Evolutionary conservation across 2,797 vertebrate genomes (phyloP).

Genomic region (Anguilla anguilla): DNA sequence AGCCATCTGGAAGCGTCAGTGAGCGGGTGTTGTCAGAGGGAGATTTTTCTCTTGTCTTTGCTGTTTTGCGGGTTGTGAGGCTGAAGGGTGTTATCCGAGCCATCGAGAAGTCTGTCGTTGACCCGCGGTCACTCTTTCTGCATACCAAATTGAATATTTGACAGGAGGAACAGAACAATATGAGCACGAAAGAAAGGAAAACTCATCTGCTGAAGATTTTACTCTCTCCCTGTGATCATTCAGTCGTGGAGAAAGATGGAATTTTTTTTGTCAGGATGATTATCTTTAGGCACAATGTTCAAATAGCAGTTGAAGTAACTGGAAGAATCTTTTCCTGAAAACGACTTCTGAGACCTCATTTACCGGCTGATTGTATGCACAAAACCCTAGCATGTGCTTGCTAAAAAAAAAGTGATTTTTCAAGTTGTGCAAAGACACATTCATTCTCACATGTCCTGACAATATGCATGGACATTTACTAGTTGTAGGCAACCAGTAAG

Average conservation of each 20-base stretch:
- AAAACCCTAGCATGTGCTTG: background rate
- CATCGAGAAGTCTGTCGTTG: background rate
- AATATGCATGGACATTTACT: background rate
- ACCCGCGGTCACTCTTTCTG: background rate
- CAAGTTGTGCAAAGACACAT: background rate
- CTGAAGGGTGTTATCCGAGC: background rate
- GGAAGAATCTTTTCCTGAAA: background rate
- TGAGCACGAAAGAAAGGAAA: background rate
- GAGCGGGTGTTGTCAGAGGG: background rate
- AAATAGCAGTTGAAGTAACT: background rate
- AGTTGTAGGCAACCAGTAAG: background rate
- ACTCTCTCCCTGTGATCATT: background rate
- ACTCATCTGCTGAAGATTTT: background rate
- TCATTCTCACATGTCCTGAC: background rate
- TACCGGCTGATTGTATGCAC: background rate
- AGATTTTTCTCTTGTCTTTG: background rate
- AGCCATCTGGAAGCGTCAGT: background rate
- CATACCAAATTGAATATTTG: background rate
- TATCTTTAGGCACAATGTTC: background rate
- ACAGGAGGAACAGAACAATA: slow-evolving; percentile 14
- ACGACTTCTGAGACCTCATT: background rate
- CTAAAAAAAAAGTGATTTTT: background rate
- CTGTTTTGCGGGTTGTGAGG: background rate
- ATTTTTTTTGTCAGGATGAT: background rate
- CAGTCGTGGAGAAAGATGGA: background rate